These are phyloP conservation scores for Gallinago jamesoni DNA, from an alignment of 2,113 vertebrate species.

Conservation along the genomic window DNA sequence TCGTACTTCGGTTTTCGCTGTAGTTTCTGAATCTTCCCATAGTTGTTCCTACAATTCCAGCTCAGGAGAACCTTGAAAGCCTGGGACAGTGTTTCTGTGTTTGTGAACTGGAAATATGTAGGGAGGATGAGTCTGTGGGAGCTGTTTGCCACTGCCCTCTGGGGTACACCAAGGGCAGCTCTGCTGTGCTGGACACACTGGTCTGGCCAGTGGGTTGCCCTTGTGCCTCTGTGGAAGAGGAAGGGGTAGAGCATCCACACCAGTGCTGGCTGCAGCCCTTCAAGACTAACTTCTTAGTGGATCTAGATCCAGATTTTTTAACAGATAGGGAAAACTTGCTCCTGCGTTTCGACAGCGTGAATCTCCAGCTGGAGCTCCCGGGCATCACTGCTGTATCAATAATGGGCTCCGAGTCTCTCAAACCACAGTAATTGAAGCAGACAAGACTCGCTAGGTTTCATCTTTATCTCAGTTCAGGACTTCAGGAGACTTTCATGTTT, in stretches of 20 bases:
- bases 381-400: neutral
- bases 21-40: neutral
- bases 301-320: neutral
- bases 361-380: neutral
- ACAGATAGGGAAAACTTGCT: neutral
- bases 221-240: neutral
- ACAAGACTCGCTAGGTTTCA: neutral
- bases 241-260: neutral
- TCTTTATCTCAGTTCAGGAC: neutral
- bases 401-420: neutral
- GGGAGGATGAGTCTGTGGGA: neutral
- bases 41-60: neutral
- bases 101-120: neutral
- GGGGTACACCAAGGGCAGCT: neutral
- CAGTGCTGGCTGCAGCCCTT: neutral
- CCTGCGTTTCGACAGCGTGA: neutral
- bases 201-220: neutral
- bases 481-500: neutral
- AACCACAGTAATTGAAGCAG: neutral
- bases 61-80: neutral
- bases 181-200: too few species aligned
- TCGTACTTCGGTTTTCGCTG: neutral
- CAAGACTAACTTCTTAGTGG: neutral
- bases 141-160: neutral
- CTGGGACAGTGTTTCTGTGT: neutral